Conservation (phyloP, 2,888 invertebrate species). For the Chloroclystis v-ata region DNA sequence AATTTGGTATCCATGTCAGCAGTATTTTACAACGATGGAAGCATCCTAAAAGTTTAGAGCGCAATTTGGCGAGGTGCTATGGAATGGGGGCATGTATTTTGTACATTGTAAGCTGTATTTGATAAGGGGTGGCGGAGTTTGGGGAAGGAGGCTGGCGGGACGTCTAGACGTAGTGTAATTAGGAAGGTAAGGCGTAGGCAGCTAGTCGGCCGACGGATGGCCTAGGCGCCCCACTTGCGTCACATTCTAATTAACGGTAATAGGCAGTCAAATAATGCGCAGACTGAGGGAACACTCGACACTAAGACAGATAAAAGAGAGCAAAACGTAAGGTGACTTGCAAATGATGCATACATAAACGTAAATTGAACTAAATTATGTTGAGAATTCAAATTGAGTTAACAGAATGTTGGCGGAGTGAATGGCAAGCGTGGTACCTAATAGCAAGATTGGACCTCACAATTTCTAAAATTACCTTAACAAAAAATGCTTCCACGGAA, state of each 20-base stretch:
- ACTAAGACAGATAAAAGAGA: constrained; percentile 18
- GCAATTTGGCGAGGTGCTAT: constrained; percentile 22
- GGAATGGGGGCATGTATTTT: constrained; percentile 27
- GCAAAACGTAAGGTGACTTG: constrained; percentile 18
- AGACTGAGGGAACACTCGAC: constrained; percentile 22
- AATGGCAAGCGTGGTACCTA: background rate
- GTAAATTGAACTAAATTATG: constrained; percentile 24
- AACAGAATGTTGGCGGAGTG: background rate
- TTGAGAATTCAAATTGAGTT: constrained; percentile 6
- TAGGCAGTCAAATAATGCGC: constrained; percentile 36
- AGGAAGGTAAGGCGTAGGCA: constrained; percentile 72
- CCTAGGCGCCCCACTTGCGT: constrained; percentile 46
- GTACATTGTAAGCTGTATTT: constrained; percentile 45
- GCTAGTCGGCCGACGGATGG: constrained; percentile 36
- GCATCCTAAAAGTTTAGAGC: constrained; percentile 18
- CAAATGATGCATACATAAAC: constrained; percentile 4
- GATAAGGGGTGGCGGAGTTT: constrained; percentile 43
- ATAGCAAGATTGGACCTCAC: too few relatives aligned
- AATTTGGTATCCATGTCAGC: constrained; percentile 4
- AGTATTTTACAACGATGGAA: constrained; percentile 10
- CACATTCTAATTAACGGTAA: constrained; percentile 52
- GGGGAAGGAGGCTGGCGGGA: constrained; percentile 53
- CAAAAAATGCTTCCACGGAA: too few relatives aligned
- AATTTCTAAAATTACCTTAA: too few relatives aligned
- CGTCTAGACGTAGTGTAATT: constrained; percentile 73